These are phyloP conservation scores for Aplidium turbinatum DNA, from an alignment of 23 tunicate genomes.

Conservation along the genomic window DNA sequence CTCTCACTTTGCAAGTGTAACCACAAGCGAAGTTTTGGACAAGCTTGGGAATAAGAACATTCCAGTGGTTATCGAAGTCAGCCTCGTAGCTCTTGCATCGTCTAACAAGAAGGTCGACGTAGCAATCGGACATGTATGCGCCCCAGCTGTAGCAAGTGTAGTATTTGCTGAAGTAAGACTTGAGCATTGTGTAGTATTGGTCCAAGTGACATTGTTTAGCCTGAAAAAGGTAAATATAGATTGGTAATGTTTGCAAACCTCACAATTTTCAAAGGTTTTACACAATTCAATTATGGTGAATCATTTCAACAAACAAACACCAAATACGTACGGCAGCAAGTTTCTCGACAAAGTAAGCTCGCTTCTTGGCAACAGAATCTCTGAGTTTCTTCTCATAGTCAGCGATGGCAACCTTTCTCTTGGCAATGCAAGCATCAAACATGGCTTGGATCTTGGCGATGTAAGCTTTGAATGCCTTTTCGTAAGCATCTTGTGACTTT, in stretches of 20 bases:
- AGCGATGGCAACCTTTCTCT: conserved; percentile 46
- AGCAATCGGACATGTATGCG: conserved; percentile 21
- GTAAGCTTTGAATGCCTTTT: background rate
- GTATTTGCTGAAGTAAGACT: conserved; percentile 31
- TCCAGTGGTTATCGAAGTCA: conserved; percentile 46
- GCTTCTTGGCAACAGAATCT: no score
- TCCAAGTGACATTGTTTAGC: conserved; percentile 39
- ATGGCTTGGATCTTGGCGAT: conserved; percentile 14
- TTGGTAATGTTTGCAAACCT: no score
- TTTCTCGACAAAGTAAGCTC: no score
- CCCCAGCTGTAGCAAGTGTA: conserved; percentile 13
- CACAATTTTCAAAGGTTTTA: no score
- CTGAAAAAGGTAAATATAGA: conserved; percentile 7
- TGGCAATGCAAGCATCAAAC: conserved; percentile 35
- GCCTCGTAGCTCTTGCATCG: background rate
- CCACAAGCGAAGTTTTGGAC: conserved; percentile 39
- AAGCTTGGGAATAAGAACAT: conserved; percentile 24
- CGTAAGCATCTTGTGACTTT: conserved; percentile 14
- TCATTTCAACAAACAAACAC: no score
- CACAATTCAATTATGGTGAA: no score
- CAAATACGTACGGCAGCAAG: no score
- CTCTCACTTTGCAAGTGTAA: conserved; percentile 34
- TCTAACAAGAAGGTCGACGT: conserved; percentile 16
- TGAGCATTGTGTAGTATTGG: conserved; percentile 32
- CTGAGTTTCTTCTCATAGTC: conserved; percentile 46